Evolutionary conservation across 92 coral and sea anemone genomes (phyloP).

Genomic region (Blastomussa wellsi): DNA sequence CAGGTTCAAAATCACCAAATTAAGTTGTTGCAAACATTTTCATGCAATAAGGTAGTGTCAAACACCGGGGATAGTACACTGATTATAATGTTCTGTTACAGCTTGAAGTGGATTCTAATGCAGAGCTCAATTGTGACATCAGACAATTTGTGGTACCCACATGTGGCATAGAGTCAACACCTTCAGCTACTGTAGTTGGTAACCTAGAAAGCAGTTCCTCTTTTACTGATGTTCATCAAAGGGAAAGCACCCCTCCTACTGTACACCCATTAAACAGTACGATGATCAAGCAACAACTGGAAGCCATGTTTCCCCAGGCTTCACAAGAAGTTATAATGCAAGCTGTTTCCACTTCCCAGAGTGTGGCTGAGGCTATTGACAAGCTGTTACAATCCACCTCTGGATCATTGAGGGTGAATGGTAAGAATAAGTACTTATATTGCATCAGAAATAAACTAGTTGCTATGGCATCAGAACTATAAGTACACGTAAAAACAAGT

Average conservation of each 20-base stretch:
- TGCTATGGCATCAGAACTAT: neutral
- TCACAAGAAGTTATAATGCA: neutral
- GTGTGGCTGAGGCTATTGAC: conserved; percentile 18
- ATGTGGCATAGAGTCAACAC: conserved; percentile 15
- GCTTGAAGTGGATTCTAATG: no score
- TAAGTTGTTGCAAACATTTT: no score
- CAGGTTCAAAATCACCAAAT: no score
- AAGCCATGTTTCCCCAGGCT: conserved; percentile 11
- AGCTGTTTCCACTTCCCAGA: conserved; percentile 9
- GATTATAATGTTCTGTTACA: no score
- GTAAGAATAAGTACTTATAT: neutral
- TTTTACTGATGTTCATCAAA: conserved; percentile 6
- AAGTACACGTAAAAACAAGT: no score
- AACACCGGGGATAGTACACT: no score
- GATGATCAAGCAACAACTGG: conserved; percentile 17
- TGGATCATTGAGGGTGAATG: neutral
- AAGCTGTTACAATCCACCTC: neutral
- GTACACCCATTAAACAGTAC: conserved; percentile 8
- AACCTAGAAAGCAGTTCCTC: conserved; percentile 19
- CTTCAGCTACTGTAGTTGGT: conserved; percentile 4
- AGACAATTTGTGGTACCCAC: conserved; percentile 1
- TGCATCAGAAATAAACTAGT: neutral
- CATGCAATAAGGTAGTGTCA: no score
- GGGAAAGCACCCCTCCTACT: conserved; percentile 5
- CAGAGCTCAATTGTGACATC: neutral